These are phyloP conservation scores for Drosophila kambysellisi DNA, from an alignment of 2,888 invertebrate species.

Conservation along the genomic window DNA sequence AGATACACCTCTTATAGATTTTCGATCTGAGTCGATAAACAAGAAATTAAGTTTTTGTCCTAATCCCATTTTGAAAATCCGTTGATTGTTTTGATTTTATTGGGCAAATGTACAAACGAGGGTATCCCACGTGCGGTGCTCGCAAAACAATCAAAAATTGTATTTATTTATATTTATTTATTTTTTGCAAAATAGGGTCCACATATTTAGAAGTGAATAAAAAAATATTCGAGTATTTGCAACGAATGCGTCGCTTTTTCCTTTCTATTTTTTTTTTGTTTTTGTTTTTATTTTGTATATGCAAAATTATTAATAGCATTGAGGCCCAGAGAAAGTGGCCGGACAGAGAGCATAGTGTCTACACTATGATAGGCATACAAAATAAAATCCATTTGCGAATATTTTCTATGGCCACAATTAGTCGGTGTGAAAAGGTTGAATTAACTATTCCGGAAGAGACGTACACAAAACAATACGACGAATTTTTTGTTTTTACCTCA, in stretches of 20 bases:
- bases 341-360: constrained; percentile 22
- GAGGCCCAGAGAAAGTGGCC: constrained; percentile 56
- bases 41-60: neutral
- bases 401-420: constrained; percentile 51
- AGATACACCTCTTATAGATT: too few species aligned
- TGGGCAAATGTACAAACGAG: neutral
- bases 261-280: neutral
- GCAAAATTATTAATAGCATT: constrained; percentile 54
- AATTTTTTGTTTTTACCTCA: neutral
- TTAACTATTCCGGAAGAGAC: constrained; percentile 43
- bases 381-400: constrained; percentile 45
- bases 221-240: constrained; percentile 49
- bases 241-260: constrained; percentile 14
- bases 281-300: neutral
- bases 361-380: constrained; percentile 28
- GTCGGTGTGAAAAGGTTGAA: constrained; percentile 56
- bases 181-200: constrained; percentile 42
- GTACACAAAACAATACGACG: neutral
- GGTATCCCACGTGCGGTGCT: constrained; percentile 17
- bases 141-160: neutral
- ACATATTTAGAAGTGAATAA: constrained; percentile 45
- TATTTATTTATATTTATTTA: constrained; percentile 5
- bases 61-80: neutral
- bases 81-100: neutral
- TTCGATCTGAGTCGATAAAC: too few species aligned